Conservation (phyloP, 2,113 vertebrate genomes). For the Falco punctatus region DNA sequence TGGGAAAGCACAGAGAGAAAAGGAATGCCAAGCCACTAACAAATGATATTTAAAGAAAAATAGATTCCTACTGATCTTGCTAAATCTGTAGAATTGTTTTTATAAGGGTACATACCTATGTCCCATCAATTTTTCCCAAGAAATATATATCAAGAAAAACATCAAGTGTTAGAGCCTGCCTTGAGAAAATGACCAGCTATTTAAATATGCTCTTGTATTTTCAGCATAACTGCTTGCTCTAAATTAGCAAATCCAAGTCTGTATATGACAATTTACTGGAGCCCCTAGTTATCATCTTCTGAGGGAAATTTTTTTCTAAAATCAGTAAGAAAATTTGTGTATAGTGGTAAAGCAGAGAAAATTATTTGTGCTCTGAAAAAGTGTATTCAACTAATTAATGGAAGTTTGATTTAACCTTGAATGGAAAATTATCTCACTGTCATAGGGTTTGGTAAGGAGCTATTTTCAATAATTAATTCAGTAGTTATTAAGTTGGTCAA, state of each 20-base stretch:
- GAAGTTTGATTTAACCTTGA: not conserved
- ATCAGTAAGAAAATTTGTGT: conserved; percentile 19
- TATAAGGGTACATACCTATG: not conserved
- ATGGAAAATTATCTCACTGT: not conserved
- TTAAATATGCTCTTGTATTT: conserved; percentile 39
- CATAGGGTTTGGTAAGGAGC: not conserved
- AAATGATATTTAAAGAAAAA: not conserved
- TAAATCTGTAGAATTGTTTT: not conserved
- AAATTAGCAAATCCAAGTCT: conserved; percentile 51
- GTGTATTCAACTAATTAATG: not conserved
- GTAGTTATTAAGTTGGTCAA: not conserved
- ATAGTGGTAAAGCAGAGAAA: not conserved
- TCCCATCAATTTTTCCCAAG: not conserved
- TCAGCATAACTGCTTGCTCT: conserved; percentile 32
- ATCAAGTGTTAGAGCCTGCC: not conserved
- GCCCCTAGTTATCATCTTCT: conserved; percentile 15
- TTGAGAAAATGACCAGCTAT: not conserved
- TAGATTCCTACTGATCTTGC: not conserved
- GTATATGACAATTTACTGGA: not conserved
- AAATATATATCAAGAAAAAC: not conserved
- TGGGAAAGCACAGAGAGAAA: not conserved
- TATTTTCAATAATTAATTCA: not conserved
- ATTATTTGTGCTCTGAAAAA: not conserved
- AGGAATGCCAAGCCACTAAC: not conserved
- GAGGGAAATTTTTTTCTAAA: conserved; percentile 62